Evolutionary conservation across 1,140 invertebrate genomes (phyloP).

Genomic region (Melipona quadrifasciata): DNA sequence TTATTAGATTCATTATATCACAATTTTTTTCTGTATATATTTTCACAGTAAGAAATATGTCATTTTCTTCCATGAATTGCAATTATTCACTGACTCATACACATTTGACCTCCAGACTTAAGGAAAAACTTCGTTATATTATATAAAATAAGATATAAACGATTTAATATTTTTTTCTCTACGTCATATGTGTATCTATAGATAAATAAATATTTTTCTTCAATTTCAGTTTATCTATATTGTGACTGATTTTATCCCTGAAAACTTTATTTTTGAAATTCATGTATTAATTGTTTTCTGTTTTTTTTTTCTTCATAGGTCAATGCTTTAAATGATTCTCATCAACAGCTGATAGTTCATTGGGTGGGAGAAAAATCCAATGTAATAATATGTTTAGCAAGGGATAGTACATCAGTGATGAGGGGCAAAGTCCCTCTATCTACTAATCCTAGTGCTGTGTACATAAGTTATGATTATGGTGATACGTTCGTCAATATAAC

Average conservation of each 20-base stretch:
- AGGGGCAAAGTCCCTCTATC: constrained; percentile 73
- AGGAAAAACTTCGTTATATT: background rate
- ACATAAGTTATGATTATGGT: constrained; percentile 94
- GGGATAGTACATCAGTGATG: constrained; percentile 84
- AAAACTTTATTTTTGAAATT: background rate
- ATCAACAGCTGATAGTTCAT: constrained; percentile 93
- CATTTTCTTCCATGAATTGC: constrained; percentile 14
- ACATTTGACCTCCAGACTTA: background rate
- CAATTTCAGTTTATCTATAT: background rate
- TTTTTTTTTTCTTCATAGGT: constrained; percentile 80
- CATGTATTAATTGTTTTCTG: background rate
- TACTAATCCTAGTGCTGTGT: constrained; percentile 87
- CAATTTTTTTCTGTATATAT: too few species aligned
- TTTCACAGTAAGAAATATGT: background rate
- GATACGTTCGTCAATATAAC: constrained; percentile 89
- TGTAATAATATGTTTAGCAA: constrained; percentile 92
- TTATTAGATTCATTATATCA: background rate
- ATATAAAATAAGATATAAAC: background rate
- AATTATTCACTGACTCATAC: constrained; percentile 16
- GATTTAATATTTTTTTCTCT: background rate
- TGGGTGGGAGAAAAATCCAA: constrained; percentile 93
- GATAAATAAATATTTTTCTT: background rate
- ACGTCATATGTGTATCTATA: background rate
- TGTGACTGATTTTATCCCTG: background rate
- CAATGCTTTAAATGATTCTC: constrained; percentile 89